These are phyloP conservation scores for Merodon equestris DNA, from an alignment of 2,888 invertebrate species.

Conservation along the genomic window DNA sequence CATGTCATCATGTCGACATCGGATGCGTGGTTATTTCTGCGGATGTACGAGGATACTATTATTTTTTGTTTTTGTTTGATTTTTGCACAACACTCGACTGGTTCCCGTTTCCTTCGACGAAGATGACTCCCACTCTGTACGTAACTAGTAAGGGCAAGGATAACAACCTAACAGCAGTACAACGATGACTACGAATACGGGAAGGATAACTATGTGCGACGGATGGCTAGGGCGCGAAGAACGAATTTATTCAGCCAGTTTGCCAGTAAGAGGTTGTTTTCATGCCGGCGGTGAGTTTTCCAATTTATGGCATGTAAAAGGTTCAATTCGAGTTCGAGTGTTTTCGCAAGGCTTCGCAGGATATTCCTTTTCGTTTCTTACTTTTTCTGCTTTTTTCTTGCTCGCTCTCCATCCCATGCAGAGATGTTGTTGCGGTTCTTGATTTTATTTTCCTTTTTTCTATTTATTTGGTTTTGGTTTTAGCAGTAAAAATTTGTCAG, in stretches of 20 bases:
- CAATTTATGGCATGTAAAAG: constrained; percentile 65
- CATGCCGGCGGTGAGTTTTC: constrained; percentile 60
- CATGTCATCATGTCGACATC: constrained; percentile 1
- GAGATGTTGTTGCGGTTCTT: too few species aligned
- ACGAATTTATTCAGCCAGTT: constrained; percentile 39
- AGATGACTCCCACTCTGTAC: not conserved
- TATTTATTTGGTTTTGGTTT: too few species aligned
- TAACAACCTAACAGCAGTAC: not conserved
- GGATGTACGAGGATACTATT: constrained; percentile 19
- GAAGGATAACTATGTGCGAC: too few species aligned
- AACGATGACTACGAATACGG: too few species aligned
- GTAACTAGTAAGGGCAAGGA: too few species aligned
- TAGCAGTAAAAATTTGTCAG: too few species aligned
- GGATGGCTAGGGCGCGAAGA: constrained; percentile 32
- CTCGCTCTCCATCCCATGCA: too few species aligned
- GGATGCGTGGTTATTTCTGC: too few species aligned
- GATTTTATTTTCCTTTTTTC: too few species aligned
- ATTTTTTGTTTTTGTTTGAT: constrained; percentile 49
- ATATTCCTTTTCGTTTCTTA: constrained; percentile 23
- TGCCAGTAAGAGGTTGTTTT: constrained; percentile 42
- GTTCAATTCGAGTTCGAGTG: constrained; percentile 61
- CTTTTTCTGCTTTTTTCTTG: constrained; percentile 2
- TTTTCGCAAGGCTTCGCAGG: constrained; percentile 30
- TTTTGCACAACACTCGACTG: constrained; percentile 3
- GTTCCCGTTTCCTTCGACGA: not conserved